Evolutionary conservation across 2,113 vertebrate species (phyloP), one percentile per base, ranked within the genome.

Genomic region (Corythornis cristatus): DNA sequence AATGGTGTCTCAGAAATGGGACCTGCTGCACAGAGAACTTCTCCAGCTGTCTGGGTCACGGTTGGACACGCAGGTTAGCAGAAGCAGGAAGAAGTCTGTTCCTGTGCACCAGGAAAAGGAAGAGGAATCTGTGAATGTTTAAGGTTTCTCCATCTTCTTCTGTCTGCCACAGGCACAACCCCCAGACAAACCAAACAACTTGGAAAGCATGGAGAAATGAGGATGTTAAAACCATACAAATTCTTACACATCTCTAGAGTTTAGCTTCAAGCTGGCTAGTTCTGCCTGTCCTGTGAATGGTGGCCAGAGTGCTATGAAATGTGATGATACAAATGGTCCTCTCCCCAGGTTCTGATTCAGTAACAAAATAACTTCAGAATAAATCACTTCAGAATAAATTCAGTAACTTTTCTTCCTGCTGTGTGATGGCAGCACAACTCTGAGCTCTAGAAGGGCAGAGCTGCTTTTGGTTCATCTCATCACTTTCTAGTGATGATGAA

Each of bases 21-120:
- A 50, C 93, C 93, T 51, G 48, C 90, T 67, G 46, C 93, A 25
- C 80, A 71, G 28, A 95, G 71, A 4, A 85, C 95, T 72, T 70
- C 97, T 6, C 93, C 96, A 66, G 75, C 93, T 80, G 67, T 96
- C 79, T 95, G 89, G 96, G 81, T 97, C 12, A 72, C 93, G 3
- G 97, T 98, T 86, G 97, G 96, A 66, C 97, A 96, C 19, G 96
- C 97, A 97, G 98, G 98, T 98, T 96, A 98, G 97, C 83, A 79
- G 56, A 79, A 42, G 11, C 35, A 82, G 77, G 73, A 71, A 56
- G 13, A 64, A 73, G 26, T 77, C 37, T 90, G 35, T 90, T 92
- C 66, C 84, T 86, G 76, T 35, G 87, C 45, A 37, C 60, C 43
- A 72, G 1, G 3, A 78, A 88, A 80, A 86, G 79, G 74, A 88